Percentiles rank a stretch among this genome's conserved stretches.
Evolutionary conservation across 2,113 vertebrate species (phyloP).

Genomic region (Amblyopsis rosae): DNA sequence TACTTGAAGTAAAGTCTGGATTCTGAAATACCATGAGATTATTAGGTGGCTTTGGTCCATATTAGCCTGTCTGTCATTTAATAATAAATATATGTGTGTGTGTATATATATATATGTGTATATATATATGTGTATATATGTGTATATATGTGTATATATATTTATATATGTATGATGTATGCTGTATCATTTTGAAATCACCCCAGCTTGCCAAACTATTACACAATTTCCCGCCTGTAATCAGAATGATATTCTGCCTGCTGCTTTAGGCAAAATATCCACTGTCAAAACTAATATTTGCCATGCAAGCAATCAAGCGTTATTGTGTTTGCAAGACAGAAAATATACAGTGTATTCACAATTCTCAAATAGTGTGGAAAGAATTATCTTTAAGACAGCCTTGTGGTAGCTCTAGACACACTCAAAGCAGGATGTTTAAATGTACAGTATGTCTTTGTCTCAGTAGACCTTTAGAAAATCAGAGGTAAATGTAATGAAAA

Average conservation of each 20-base stretch:
- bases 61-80: constrained; percentile 13
- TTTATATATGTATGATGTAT: too few species aligned
- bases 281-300: background rate
- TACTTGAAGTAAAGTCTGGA: constrained; percentile 20
- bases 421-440: constrained; percentile 5
- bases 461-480: constrained; percentile 33
- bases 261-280: constrained; percentile 5
- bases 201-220: too few species aligned
- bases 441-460: background rate
- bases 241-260: constrained; percentile 18
- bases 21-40: constrained; percentile 14
- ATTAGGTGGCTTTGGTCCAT: constrained; percentile 3
- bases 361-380: background rate
- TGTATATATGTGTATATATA: too few species aligned
- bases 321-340: background rate
- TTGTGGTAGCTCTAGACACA: background rate
- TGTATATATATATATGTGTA: too few species aligned
- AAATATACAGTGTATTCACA: too few species aligned
- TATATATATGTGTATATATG: too few species aligned
- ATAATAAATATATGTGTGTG: constrained; percentile 9
- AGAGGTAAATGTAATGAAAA: constrained; percentile 30
- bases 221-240: background rate
- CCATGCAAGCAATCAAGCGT: background rate
- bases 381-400: too few species aligned
- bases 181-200: too few species aligned